phyloP scores from a whole-genome alignment of 2,113 vertebrate species.

The Columbina picui region DNA sequence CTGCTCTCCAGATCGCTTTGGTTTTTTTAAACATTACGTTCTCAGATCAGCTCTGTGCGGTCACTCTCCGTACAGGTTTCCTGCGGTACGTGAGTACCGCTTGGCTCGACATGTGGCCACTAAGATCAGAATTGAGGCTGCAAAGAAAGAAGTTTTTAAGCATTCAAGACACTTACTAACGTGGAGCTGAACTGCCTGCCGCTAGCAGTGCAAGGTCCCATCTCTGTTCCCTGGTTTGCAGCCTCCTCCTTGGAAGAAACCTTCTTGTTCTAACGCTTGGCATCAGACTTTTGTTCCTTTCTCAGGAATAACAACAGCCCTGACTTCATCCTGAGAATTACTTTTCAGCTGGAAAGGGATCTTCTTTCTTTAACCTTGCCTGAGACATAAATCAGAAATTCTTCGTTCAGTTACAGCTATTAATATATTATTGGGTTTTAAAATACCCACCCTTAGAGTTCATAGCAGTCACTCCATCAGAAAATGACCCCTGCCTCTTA shows the following conservation, averaged over 20 bases:
- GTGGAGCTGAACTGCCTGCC: neutral
- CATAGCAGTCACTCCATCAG: neutral
- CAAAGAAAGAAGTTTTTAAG: neutral
- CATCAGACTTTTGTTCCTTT: neutral
- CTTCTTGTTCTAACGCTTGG: neutral
- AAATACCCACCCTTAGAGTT: neutral
- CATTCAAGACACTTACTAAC: neutral
- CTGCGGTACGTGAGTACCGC: neutral
- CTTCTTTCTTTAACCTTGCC: neutral
- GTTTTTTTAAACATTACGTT: neutral
- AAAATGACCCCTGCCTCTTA: neutral
- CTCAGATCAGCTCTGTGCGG: neutral
- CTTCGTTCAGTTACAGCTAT: neutral
- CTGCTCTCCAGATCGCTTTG: neutral
- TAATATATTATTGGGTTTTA: neutral
- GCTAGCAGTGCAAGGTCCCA: neutral
- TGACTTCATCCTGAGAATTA: neutral
- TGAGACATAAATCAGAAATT: neutral
- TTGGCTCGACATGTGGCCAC: neutral
- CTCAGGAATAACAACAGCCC: neutral
- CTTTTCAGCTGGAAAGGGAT: neutral
- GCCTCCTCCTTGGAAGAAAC: neutral
- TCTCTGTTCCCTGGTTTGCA: neutral
- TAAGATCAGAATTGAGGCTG: neutral
- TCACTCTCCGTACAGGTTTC: neutral